A percentile compares a stretch with the other conserved stretches of the same genome.
Conservation (phyloP, 2,888 invertebrate genomes). For the Maniola hyperantus region DNA sequence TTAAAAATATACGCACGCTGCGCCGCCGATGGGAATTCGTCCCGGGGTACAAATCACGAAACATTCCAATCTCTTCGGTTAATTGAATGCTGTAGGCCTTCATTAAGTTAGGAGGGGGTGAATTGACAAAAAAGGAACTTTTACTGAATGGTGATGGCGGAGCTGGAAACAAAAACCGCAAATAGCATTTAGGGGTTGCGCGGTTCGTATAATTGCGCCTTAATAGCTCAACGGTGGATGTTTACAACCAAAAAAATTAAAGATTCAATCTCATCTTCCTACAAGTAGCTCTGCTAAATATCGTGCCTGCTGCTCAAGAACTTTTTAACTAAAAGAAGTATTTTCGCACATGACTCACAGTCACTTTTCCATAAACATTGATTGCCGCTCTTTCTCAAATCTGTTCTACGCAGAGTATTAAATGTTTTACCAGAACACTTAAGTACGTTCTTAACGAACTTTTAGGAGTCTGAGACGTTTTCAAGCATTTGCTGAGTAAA, state of each 20-base stretch:
- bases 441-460: conserved; percentile 58
- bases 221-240: conserved; percentile 44
- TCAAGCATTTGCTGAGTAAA: not conserved
- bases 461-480: conserved; percentile 38
- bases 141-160: conserved; percentile 63
- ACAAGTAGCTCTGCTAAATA: not conserved
- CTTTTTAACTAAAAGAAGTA: not conserved
- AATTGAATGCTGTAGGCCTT: conserved; percentile 80
- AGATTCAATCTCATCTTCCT: not conserved
- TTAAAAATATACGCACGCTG: conserved; percentile 51
- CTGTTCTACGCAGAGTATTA: conserved; percentile 61
- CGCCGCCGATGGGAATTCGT: conserved; percentile 71
- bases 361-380: not conserved
- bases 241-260: conserved; percentile 3
- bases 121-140: conserved; percentile 70
- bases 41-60: conserved; percentile 73
- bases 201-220: conserved; percentile 70
- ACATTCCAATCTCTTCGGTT: conserved; percentile 75
- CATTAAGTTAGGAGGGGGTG: conserved; percentile 67
- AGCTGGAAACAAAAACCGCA: conserved; percentile 71
- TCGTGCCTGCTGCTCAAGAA: not conserved
- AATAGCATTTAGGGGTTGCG: conserved; percentile 67
- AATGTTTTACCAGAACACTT: conserved; percentile 65
- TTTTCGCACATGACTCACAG: not conserved
- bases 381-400: conserved; percentile 48